These are phyloP conservation scores for Drosophila lacertosa DNA, from an alignment of 1,140 invertebrate species.

Conservation along the genomic window DNA sequence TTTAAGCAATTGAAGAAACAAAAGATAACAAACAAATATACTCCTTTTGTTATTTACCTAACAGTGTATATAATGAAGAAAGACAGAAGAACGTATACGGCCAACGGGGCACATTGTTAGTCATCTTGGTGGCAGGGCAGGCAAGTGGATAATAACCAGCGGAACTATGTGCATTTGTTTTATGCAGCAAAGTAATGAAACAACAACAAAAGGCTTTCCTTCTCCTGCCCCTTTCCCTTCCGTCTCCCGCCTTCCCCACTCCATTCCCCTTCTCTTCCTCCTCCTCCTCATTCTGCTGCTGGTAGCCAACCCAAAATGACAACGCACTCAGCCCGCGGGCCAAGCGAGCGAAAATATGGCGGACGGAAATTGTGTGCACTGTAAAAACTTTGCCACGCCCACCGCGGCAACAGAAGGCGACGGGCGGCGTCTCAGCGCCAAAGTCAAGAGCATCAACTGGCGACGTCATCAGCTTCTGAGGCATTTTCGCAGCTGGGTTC, in stretches of 20 bases:
- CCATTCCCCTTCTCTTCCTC: no score
- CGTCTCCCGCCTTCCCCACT: no score
- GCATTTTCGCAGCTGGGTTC: constrained; percentile 51
- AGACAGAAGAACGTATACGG: constrained; percentile 8
- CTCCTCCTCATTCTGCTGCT: no score
- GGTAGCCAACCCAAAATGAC: constrained; percentile 66
- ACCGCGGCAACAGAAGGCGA: neutral
- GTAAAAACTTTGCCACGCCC: constrained; percentile 33
- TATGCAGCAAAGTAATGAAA: constrained; percentile 75
- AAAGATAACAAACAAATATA: neutral
- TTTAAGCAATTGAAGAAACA: neutral
- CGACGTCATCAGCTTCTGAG: constrained; percentile 68
- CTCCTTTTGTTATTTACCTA: no score
- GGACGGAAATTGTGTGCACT: constrained; percentile 69
- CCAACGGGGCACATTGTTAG: constrained; percentile 62
- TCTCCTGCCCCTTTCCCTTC: no score
- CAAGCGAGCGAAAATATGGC: constrained; percentile 52
- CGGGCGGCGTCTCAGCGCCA: constrained; percentile 8
- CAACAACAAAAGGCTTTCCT: constrained; percentile 61
- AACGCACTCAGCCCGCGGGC: constrained; percentile 62
- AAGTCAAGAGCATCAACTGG: constrained; percentile 48
- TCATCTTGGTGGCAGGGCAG: constrained; percentile 6
- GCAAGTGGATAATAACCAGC: constrained; percentile 78
- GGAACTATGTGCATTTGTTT: constrained; percentile 81
- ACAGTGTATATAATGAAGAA: no score